Base-by-base conservation (phyloP, 2,888 invertebrate species). In the Catocala sponsa region DNA sequence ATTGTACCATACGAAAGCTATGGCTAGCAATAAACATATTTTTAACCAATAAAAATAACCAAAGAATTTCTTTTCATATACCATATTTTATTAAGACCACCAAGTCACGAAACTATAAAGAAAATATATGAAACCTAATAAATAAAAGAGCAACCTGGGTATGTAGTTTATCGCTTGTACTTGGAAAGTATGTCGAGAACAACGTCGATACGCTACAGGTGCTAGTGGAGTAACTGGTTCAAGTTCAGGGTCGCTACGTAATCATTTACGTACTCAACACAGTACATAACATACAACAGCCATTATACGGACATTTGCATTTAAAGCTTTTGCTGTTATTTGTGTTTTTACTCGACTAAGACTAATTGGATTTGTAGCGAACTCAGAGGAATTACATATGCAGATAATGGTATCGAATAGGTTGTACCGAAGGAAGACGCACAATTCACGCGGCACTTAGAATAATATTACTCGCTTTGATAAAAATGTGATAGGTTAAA, bases 211-310 rank as follows among this genome's bases (percentile, higher is more conserved):
- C 46, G 25, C 41, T 41, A 46, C 35, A 15, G 43, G 55, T 58
- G 15, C 41, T 32, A 42, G 32, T 33, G 12, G 11, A 12, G 43
- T 13, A n/a, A 50, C 38, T 47, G 12, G 54, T 13, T 48, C 72
- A 65, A 71, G 73, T 73, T 73, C 68, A 74, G 61, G 74, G 72
- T 44, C 44, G 47, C 43, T 54, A 50, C 50, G 65, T 53, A 49
- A 63, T 55, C 49, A 7, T 38, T 38, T 38, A 38, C 4, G 6
- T 9, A 38, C 35, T 38, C 9, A 25, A 25, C 44, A 35, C 44
- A 15, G 13, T 10, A 52, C 41, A 41, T 7, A 9, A 52, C 51
- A 15, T 52, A 42, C 51, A 52, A 15, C 50, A 25, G 13, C 42
- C 41, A 52, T 52, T 52, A 52, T 42, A 41, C 11, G 25, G 15